Evolutionary conservation across 1,140 invertebrate species (phyloP).

Genomic region (Drosophila santomea): DNA sequence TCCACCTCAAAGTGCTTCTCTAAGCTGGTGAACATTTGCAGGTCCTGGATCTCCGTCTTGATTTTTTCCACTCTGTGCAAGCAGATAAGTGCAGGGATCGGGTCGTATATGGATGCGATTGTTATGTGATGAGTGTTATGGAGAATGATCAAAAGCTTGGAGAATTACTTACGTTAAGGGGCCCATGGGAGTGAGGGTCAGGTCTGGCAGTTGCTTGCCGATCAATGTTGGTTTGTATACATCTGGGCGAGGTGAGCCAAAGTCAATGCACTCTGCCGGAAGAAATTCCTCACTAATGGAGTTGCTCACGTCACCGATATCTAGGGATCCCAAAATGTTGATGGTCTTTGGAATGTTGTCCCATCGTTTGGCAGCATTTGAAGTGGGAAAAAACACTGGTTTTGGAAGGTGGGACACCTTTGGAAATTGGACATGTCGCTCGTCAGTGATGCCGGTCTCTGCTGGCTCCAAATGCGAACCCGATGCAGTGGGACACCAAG

Average conservation of each 20-base stretch:
- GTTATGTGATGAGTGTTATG: slow-evolving; percentile 12
- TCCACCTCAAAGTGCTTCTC: slow-evolving; percentile 61
- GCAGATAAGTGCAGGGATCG: slow-evolving; percentile 4
- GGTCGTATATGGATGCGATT: slow-evolving; percentile 6
- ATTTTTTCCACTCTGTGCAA: slow-evolving; percentile 46
- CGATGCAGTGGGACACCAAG: slow-evolving; percentile 59
- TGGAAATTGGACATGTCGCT: background rate
- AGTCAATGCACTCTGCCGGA: slow-evolving; percentile 32
- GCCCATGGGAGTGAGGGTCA: slow-evolving; percentile 49
- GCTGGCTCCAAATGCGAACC: background rate
- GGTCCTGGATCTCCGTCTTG: slow-evolving; percentile 56
- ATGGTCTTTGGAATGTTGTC: slow-evolving; percentile 49
- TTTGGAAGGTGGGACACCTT: slow-evolving; percentile 59
- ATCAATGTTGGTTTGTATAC: background rate
- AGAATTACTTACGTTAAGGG: slow-evolving; percentile 44
- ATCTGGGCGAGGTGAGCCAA: slow-evolving; percentile 17
- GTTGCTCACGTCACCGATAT: background rate
- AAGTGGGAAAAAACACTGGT: slow-evolving; percentile 54
- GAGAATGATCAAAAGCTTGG: background rate
- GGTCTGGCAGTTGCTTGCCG: slow-evolving; percentile 12
- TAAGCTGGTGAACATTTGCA: slow-evolving; percentile 66
- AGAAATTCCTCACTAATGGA: slow-evolving; percentile 32
- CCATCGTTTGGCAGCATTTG: background rate
- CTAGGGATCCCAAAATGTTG: slow-evolving; percentile 36
- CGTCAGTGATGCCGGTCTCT: slow-evolving; percentile 88